These are phyloP conservation scores for Sebastes fasciatus DNA, from an alignment of 2,113 vertebrate species.

Conservation along the genomic window DNA sequence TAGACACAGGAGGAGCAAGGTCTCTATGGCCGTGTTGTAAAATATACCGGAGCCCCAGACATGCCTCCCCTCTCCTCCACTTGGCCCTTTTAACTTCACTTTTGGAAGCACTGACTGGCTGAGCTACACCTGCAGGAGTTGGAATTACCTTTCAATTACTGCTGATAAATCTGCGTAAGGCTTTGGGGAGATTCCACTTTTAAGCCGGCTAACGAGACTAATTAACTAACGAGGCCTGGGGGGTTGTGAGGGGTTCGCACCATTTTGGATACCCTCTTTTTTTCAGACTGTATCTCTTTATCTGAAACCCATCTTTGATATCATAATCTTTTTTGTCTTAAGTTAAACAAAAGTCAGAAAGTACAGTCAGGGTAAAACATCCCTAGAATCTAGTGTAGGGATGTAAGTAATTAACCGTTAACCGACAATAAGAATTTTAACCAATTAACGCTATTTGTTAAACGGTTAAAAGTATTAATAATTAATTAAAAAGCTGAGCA, in stretches of 20 bases:
- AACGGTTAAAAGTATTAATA: too few species aligned
- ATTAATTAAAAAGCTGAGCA: too few species aligned
- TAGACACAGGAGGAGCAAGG: slow-evolving; percentile 27
- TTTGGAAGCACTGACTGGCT: slow-evolving; percentile 42
- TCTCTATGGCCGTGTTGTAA: slow-evolving; percentile 35
- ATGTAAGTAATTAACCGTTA: too few species aligned
- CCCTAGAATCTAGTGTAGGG: too few species aligned
- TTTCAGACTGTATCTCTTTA: slow-evolving; percentile 27
- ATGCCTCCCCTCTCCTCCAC: slow-evolving; percentile 29
- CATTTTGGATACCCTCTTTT: slow-evolving; percentile 30
- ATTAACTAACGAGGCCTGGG: slow-evolving; percentile 73
- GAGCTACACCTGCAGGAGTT: slow-evolving; percentile 61
- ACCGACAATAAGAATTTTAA: too few species aligned
- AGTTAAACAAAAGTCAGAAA: slow-evolving; percentile 5
- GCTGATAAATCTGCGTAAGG: slow-evolving; percentile 72
- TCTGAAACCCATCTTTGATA: slow-evolving; percentile 45
- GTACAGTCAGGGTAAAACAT: neutral
- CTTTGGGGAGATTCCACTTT: slow-evolving; percentile 74
- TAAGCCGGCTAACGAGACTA: slow-evolving; percentile 77
- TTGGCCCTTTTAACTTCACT: slow-evolving; percentile 58
- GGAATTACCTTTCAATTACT: slow-evolving; percentile 77
- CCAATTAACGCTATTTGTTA: too few species aligned
- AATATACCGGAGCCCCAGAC: slow-evolving; percentile 17
- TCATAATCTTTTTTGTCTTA: slow-evolving; percentile 17
- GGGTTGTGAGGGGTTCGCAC: slow-evolving; percentile 36